These are phyloP conservation scores for Aleiodes testaceus DNA, from an alignment of 2,888 invertebrate genomes.

Conservation along the genomic window DNA sequence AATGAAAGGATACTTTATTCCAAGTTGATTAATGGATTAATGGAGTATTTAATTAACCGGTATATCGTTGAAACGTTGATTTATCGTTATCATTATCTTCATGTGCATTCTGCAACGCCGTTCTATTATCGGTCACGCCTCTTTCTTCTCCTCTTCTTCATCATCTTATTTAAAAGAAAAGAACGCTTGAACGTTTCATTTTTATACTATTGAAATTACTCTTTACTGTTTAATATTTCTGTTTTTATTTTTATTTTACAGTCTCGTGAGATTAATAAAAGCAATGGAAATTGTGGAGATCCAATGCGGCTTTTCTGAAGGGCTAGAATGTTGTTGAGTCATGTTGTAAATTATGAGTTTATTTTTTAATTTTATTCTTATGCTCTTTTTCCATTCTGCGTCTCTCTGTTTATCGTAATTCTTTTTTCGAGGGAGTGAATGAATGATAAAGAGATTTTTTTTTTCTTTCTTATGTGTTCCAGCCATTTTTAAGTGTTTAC, in stretches of 20 bases:
- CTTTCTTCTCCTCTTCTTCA: conserved; percentile 9
- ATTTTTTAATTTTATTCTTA: conserved; percentile 25
- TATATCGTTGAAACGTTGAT: conserved; percentile 47
- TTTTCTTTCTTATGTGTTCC: not conserved
- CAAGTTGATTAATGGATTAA: conserved; percentile 47
- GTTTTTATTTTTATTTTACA: not conserved
- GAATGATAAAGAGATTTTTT: not conserved
- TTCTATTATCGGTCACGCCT: conserved; percentile 25
- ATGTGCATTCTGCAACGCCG: conserved; percentile 29
- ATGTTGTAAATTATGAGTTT: conserved; percentile 35
- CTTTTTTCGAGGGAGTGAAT: not conserved
- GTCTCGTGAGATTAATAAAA: conserved; percentile 15
- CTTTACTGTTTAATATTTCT: too few species aligned
- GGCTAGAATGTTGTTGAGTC: conserved; percentile 35
- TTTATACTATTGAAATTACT: too few species aligned
- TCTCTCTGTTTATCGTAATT: not conserved
- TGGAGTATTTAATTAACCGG: conserved; percentile 47
- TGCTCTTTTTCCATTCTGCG: not conserved
- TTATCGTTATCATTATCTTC: conserved; percentile 38
- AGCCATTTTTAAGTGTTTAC: conserved; percentile 11
- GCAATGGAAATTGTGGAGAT: not conserved
- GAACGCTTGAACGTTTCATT: too few species aligned
- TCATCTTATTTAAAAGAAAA: not conserved
- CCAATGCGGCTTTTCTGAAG: conserved; percentile 30
- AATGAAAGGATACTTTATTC: conserved; percentile 22